Conservation (phyloP, 2,888 invertebrate genomes). For the Hemithea aestivaria region DNA sequence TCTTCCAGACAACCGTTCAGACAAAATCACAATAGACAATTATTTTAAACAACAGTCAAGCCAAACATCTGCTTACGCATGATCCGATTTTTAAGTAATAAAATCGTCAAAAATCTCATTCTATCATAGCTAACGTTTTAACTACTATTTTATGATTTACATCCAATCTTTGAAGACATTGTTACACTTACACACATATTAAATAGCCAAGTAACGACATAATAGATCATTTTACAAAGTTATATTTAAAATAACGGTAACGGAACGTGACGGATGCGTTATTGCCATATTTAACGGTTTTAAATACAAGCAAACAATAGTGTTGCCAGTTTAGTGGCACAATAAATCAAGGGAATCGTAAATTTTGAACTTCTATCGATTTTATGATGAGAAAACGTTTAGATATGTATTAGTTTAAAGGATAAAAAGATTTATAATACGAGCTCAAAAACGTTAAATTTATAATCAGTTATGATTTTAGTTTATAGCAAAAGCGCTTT, state of each 20-base stretch:
- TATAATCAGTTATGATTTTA: no score
- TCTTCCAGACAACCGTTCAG: no score
- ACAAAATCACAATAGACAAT: neutral
- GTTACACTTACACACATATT: slow-evolving; percentile 19
- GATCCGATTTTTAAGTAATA: no score
- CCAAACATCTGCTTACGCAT: no score
- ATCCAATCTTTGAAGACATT: slow-evolving; percentile 13
- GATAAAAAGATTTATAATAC: slow-evolving; percentile 2
- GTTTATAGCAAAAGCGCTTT: no score
- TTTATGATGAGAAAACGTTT: slow-evolving; percentile 53
- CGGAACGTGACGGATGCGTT: slow-evolving; percentile 59
- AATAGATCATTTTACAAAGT: slow-evolving; percentile 50
- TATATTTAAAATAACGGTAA: slow-evolving; percentile 57
- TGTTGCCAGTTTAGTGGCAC: slow-evolving; percentile 57
- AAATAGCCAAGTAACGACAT: slow-evolving; percentile 31
- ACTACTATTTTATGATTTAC: slow-evolving; percentile 3
- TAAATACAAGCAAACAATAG: slow-evolving; percentile 62
- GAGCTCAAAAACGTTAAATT: no score
- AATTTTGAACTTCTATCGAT: slow-evolving; percentile 43
- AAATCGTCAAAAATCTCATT: slow-evolving; percentile 8
- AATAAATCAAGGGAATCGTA: slow-evolving; percentile 65
- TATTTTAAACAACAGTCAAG: no score
- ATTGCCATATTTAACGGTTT: slow-evolving; percentile 68
- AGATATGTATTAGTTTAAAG: slow-evolving; percentile 16
- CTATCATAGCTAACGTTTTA: slow-evolving; percentile 5